Base-by-base conservation (phyloP, 2,888 invertebrate genomes). In the Pristionchus japonicus region DNA sequence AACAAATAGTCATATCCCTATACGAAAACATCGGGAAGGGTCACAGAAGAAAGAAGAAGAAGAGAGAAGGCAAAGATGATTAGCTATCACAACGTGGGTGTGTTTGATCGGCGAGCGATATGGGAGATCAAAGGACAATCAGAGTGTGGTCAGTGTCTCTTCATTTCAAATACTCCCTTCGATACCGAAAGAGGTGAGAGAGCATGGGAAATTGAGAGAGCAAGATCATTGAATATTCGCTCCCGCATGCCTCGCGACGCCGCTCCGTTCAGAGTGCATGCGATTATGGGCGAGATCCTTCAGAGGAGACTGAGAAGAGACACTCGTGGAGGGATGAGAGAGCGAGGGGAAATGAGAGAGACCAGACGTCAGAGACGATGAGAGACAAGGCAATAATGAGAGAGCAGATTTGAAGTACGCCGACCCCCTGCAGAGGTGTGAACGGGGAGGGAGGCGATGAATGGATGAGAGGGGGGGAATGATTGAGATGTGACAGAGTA, bases 361-460 rank as follows among this genome's bases (percentile, higher is more conserved):
- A 1, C 64, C 27, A 31, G 15, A 1, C 15, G 20, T 17, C 17
- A 77, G 43, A n/a, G 47, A 20, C 3, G 43, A 7, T 9, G 77
- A 77, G 77, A 34, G 77, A 77, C n/a, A 4, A 47, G 15, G 47
- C 1, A 27, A 43, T 27, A 77, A 6, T 43, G 77, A 77, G 77
- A 77, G 77, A 77, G 77, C 27, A 17, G 77, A 77, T 77, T 43
- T 77, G n/a, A 47, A 40, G 77, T 77, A 27, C 43, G 77, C 13
- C 67, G 15, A 34, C 77, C 43, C 77, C 77, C 77, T 77, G 77
- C 43, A 27, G 77, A 77, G 77, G 77, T 77, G 77, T 77, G 77
- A 77, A 77, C 77, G 15, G 74, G 7, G 23, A 17, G 6, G 17
- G 57, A 57, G 70, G 3, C 13, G 77, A 77, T 77, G 77, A 47